Evolutionary conservation across 1,140 invertebrate species (phyloP).

Genomic region (Sinella curviseta): DNA sequence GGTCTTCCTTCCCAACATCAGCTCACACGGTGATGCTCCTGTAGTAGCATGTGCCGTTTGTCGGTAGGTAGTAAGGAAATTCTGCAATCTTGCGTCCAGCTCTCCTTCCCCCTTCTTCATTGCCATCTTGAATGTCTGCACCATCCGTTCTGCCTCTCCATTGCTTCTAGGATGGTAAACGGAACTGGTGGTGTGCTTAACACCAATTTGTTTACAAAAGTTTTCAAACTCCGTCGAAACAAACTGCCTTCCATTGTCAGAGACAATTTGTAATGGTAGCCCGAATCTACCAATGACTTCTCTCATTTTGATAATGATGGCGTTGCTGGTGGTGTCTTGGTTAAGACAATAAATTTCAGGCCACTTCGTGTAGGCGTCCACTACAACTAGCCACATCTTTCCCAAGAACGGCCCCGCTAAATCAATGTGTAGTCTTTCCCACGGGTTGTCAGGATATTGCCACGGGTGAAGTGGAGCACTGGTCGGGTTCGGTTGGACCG

Average conservation of each 20-base stretch:
- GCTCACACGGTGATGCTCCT: conserved; percentile 41
- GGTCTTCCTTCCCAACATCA: conserved; percentile 24
- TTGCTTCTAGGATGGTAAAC: conserved; percentile 50
- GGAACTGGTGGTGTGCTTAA: conserved; percentile 44
- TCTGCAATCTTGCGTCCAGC: conserved; percentile 35
- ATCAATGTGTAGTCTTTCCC: conserved; percentile 53
- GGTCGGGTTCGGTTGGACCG: conserved; percentile 32
- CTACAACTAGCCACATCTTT: conserved; percentile 49
- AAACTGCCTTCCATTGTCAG: conserved; percentile 51
- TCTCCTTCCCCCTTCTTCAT: conserved; percentile 48
- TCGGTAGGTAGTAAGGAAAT: conserved; percentile 50
- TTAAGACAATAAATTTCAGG: conserved; percentile 54
- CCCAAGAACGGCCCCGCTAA: conserved; percentile 51
- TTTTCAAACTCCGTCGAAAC: conserved; percentile 43
- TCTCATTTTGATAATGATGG: conserved; percentile 40
- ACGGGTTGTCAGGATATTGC: conserved; percentile 48
- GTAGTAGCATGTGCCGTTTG: conserved; percentile 50
- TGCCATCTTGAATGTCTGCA: conserved; percentile 52
- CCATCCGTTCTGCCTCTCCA: conserved; percentile 50
- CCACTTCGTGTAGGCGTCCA: conserved; percentile 54
- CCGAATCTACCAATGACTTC: conserved; percentile 49
- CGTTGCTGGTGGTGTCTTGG: conserved; percentile 13
- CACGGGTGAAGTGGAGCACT: conserved; percentile 42
- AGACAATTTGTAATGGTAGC: conserved; percentile 45
- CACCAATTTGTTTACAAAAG: conserved; percentile 48